These are phyloP conservation scores for Allophyes oxyacanthae DNA, from an alignment of 2,888 invertebrate species.

Conservation along the genomic window DNA sequence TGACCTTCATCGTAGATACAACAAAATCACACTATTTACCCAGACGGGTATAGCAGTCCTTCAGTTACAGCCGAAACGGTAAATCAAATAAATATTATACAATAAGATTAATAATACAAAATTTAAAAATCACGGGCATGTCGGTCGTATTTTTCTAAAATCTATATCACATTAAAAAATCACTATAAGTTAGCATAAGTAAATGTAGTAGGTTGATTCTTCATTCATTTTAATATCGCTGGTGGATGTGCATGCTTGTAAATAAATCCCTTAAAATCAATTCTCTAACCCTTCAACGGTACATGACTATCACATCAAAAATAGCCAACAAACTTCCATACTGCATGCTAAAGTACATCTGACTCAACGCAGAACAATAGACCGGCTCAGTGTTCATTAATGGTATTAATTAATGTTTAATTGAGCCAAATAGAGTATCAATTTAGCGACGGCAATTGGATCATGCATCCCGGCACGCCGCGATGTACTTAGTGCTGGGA, in stretches of 20 bases:
- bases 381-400: slow-evolving; percentile 84
- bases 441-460: slow-evolving; percentile 86
- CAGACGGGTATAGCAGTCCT: too few relatives aligned
- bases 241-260: too few relatives aligned
- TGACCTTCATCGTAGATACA: background rate
- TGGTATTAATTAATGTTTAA: slow-evolving; percentile 87
- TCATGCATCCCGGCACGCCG: slow-evolving; percentile 75
- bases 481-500: slow-evolving; percentile 24
- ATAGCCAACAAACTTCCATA: slow-evolving; percentile 26
- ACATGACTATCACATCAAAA: slow-evolving; percentile 44
- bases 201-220: too few relatives aligned
- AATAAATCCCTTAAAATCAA: too few relatives aligned
- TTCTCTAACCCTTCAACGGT: background rate
- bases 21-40: background rate
- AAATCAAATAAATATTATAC: too few relatives aligned
- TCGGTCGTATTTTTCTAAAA: too few relatives aligned
- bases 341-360: slow-evolving; percentile 34
- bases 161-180: too few relatives aligned
- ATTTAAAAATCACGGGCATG: too few relatives aligned
- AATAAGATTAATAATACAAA: too few relatives aligned
- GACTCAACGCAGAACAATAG: slow-evolving; percentile 72
- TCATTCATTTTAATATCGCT: too few relatives aligned
- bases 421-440: slow-evolving; percentile 88
- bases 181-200: too few relatives aligned
- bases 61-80: too few relatives aligned